A percentile compares a stretch with the other conserved stretches of the same genome.
These are phyloP conservation scores for Lithobates sylvaticus DNA, from an alignment of 2,797 vertebrate species.

Conservation along the genomic window DNA sequence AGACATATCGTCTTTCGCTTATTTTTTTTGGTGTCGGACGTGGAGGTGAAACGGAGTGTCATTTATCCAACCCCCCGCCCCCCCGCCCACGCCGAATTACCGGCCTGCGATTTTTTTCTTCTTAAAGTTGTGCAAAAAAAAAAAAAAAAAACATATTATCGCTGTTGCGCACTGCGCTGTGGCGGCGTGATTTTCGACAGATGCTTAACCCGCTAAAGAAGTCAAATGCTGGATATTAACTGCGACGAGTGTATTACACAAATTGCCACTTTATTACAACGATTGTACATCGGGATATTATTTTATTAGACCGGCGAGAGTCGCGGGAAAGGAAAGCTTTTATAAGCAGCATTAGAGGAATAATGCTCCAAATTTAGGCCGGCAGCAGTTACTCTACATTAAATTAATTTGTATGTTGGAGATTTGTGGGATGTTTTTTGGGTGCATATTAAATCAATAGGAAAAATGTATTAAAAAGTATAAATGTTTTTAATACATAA, in stretches of 20 bases:
- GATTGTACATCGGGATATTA: neutral
- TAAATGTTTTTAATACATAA: too few relatives aligned
- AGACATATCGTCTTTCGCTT: constrained; percentile 31
- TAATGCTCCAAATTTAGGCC: too few relatives aligned
- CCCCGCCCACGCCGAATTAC: neutral
- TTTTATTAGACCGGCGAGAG: neutral
- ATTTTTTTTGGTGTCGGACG: constrained; percentile 3
- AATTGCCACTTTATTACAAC: neutral
- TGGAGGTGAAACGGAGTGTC: constrained; percentile 26
- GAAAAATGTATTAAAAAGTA: too few relatives aligned
- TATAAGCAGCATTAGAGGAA: too few relatives aligned
- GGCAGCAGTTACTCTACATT: too few relatives aligned
- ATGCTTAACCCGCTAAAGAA: neutral
- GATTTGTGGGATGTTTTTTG: too few relatives aligned
- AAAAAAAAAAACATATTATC: neutral
- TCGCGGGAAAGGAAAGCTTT: too few relatives aligned
- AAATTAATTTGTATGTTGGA: too few relatives aligned
- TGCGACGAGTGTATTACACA: neutral
- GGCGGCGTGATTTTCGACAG: neutral
- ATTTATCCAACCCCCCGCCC: constrained; percentile 12
- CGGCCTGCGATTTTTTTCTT: neutral
- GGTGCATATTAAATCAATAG: too few relatives aligned
- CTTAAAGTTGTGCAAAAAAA: neutral
- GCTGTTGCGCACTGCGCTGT: neutral
- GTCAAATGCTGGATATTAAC: neutral